Percentiles rank a stretch among this genome's conserved stretches.
Conservation (phyloP, 2,888 invertebrate genomes). For the Syrphus vitripennis region DNA sequence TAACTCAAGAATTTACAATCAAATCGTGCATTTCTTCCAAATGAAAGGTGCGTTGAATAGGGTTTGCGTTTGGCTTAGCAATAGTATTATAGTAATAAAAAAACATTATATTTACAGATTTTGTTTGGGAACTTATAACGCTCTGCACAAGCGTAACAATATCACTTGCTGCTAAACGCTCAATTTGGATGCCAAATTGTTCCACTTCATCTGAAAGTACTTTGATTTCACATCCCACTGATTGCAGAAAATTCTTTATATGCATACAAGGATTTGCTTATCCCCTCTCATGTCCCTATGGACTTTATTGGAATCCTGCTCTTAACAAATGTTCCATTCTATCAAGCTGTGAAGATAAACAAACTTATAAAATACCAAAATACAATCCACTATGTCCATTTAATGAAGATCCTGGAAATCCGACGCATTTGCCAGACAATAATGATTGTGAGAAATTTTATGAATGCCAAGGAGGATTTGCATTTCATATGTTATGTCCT, state of each 20-base stretch:
- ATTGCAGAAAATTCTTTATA: constrained; percentile 26
- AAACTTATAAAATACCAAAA: background rate
- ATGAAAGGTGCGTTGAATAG: constrained; percentile 31
- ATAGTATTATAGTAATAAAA: background rate
- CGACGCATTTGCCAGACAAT: background rate
- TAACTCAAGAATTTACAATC: background rate
- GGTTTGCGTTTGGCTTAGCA: too few species aligned
- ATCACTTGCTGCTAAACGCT: background rate
- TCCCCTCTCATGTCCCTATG: constrained; percentile 4
- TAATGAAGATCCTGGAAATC: background rate
- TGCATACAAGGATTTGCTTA: constrained; percentile 32
- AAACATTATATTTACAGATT: background rate
- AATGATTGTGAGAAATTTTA: constrained; percentile 15
- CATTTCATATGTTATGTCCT: background rate
- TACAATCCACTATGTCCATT: constrained; percentile 26
- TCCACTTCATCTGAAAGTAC: background rate
- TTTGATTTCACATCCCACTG: constrained; percentile 26
- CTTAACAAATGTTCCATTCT: background rate
- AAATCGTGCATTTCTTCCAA: background rate
- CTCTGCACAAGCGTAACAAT: background rate
- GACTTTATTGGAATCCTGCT: constrained; percentile 20
- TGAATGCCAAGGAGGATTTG: constrained; percentile 21
- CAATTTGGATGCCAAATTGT: constrained; percentile 6
- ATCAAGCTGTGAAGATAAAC: background rate
- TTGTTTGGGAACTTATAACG: background rate